Conservation (phyloP, 2,797 vertebrate genomes). For the Epinephelus malabaricus region DNA sequence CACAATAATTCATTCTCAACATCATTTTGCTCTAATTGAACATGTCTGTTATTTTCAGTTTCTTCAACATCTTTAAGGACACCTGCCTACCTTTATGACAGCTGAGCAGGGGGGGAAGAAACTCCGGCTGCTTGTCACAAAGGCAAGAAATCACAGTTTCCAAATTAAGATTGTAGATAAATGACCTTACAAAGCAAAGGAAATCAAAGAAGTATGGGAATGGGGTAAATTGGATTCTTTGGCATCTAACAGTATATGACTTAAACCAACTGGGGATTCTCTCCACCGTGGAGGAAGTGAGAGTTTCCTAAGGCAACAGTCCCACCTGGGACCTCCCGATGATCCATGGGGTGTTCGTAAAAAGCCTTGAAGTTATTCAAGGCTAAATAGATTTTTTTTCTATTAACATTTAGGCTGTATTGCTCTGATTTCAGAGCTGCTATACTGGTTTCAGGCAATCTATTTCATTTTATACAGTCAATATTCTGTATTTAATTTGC, state of each 20-base stretch:
- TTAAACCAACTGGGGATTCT: slow-evolving; percentile 88
- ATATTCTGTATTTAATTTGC: slow-evolving; percentile 86
- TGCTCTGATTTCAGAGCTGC: slow-evolving; percentile 81
- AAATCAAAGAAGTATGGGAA: slow-evolving; percentile 87
- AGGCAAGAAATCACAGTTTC: slow-evolving; percentile 84
- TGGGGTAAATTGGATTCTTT: slow-evolving; percentile 86
- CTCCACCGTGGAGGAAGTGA: slow-evolving; percentile 82
- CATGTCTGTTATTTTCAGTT: slow-evolving; percentile 67
- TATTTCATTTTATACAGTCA: slow-evolving; percentile 79
- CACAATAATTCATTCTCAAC: slow-evolving; percentile 78
- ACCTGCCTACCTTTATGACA: slow-evolving; percentile 79
- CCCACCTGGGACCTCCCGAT: slow-evolving; percentile 83
- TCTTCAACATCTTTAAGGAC: slow-evolving; percentile 74
- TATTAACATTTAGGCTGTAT: slow-evolving; percentile 87
- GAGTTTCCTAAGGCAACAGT: slow-evolving; percentile 87
- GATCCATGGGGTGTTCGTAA: slow-evolving; percentile 84
- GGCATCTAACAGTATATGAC: slow-evolving; percentile 88
- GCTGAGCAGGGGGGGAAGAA: slow-evolving; percentile 34
- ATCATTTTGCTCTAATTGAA: slow-evolving; percentile 81
- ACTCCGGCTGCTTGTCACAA: slow-evolving; percentile 76
- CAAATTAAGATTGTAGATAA: slow-evolving; percentile 88
- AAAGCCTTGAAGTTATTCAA: slow-evolving; percentile 91
- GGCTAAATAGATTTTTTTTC: slow-evolving; percentile 91
- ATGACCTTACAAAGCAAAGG: slow-evolving; percentile 87
- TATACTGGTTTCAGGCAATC: slow-evolving; percentile 80